Percentiles rank a stretch among this genome's conserved stretches.
Evolutionary conservation across 2,888 invertebrate species (phyloP).

Genomic region (Periphyllus acericola): DNA sequence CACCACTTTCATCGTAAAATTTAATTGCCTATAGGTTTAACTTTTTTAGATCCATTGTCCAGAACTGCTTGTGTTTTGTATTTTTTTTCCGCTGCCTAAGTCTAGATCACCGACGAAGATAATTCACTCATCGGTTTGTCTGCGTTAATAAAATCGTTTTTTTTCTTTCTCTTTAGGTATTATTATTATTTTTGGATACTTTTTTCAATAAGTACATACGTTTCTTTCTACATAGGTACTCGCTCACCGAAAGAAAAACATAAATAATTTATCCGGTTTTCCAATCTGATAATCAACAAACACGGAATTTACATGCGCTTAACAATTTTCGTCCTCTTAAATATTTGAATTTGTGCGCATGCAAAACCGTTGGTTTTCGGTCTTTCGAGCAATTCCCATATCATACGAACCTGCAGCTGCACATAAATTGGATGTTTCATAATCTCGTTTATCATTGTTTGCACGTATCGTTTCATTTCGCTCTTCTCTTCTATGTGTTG

Average conservation of each 20-base stretch:
- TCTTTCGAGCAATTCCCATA: neutral
- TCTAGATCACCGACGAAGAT: conserved; percentile 54
- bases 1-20: conserved; percentile 61
- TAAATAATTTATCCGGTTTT: conserved; percentile 57
- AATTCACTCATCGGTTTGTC: conserved; percentile 51
- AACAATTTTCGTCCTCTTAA: conserved; percentile 5
- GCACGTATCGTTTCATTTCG: neutral
- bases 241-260: conserved; percentile 32
- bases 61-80: neutral
- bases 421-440: neutral
- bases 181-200: conserved; percentile 24
- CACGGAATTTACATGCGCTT: conserved; percentile 49
- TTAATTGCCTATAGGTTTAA: conserved; percentile 60
- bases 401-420: neutral
- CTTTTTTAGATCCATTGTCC: conserved; percentile 52
- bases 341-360: neutral
- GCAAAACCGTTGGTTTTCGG: neutral
- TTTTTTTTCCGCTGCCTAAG: conserved; percentile 11
- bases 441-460: neutral
- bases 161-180: conserved; percentile 14
- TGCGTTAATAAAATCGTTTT: conserved; percentile 54
- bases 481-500: neutral
- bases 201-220: conserved; percentile 52
- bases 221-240: conserved; percentile 12
- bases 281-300: conserved; percentile 52